Base-by-base conservation (phyloP, 2,113 vertebrate genomes). In the Zonotrichia leucophrys region DNA sequence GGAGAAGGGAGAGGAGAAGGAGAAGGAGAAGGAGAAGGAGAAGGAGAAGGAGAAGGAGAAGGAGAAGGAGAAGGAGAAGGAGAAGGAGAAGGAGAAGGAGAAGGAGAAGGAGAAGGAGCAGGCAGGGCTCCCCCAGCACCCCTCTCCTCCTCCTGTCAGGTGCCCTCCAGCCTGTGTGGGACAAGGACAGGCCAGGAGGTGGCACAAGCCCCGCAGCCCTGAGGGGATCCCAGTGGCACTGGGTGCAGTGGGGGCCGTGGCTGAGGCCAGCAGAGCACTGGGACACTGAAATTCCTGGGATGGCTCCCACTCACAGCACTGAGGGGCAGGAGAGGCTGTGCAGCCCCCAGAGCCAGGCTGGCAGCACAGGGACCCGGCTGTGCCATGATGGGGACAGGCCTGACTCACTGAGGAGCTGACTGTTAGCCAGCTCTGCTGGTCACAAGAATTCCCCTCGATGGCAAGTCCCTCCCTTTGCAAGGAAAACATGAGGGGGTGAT, bases 401-500 rank as follows among this genome's bases (percentile, higher is more conserved):
- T 96, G 93, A 95, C 86, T 96, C 92, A 96, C 37, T 0, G 1
- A 53, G 77, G 68, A 80, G 73, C 47, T 96, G 92, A 91, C 79
- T 60, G 17, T 96, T 72, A 93, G 83, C 83, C 94, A 92, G 59
- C 64, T 60, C 70, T 37, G 55, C 33, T 20, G 69, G 87, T 94
- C 92, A 96, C 89, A 77, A 83, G 91, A 97, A 94, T 52, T 85
- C 82, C 94, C 87, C 80, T 31, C 5, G 1, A 41, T 17, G 28
- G 69, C 66, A 92, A 70, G 41, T 89, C 59, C 55, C 15, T 37
- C 39, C 47, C 15, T 84, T 58, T 12, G 33, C 15, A 63, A 75
- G 95, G 97, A 95, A 95, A 87, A 90, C 41, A 81, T 93, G 91
- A 95, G 70, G 35, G 47, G 52, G 72, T 0, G 18, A 93, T 84